Percentiles rank a stretch among this genome's conserved stretches.
Evolutionary conservation across 2,888 invertebrate genomes (phyloP).

Genomic region (Morpho deidamia): DNA sequence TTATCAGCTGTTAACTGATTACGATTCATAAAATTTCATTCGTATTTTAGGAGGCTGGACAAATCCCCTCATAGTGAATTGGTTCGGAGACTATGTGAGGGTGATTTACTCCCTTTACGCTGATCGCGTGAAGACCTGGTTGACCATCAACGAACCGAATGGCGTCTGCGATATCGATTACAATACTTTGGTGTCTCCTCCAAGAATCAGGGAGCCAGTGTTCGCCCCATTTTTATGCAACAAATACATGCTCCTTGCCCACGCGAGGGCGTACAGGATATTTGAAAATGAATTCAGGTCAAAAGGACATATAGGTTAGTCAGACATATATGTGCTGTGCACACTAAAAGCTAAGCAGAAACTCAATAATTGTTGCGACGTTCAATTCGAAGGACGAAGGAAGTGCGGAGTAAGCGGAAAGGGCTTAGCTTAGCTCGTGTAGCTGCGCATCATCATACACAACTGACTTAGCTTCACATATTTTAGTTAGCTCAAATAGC

Average conservation of each 20-base stretch:
- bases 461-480: too few relatives aligned
- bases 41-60: conserved; percentile 78
- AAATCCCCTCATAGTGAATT: conserved; percentile 78
- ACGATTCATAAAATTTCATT: neutral
- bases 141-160: conserved; percentile 85
- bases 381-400: too few relatives aligned
- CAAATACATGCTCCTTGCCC: conserved; percentile 79
- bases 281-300: conserved; percentile 76
- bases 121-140: conserved; percentile 81
- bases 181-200: conserved; percentile 52
- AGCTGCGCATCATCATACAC: too few relatives aligned
- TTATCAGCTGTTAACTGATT: too few relatives aligned
- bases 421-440: too few relatives aligned
- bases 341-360: too few relatives aligned
- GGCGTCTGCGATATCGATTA: conserved; percentile 55
- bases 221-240: conserved; percentile 75
- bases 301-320: conserved; percentile 52
- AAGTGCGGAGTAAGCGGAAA: too few relatives aligned
- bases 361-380: too few relatives aligned
- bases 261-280: conserved; percentile 80
- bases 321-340: too few relatives aligned
- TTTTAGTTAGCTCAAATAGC: too few relatives aligned
- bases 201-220: conserved; percentile 45
- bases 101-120: conserved; percentile 72
- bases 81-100: conserved; percentile 73